phyloP scores from a whole-genome alignment of 2,888 invertebrate genomes.

The Aspidiotus destructor region DNA sequence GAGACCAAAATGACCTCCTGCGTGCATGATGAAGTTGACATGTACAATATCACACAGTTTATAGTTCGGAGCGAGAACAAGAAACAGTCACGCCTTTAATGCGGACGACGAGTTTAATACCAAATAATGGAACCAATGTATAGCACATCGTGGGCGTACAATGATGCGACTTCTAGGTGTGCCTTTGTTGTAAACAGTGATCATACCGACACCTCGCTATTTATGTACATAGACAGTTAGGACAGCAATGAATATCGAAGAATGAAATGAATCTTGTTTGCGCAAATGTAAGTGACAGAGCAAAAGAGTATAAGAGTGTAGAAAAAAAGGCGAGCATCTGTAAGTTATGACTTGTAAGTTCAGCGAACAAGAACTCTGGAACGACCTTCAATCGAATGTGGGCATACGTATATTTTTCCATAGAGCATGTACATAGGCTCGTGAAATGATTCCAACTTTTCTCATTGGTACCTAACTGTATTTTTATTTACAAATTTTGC shows the following conservation, averaged over 20 bases:
- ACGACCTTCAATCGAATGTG: too few species aligned
- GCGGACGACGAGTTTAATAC: constrained; percentile 28
- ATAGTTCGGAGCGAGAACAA: background rate
- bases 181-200: constrained; percentile 28
- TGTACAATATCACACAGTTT: constrained; percentile 4
- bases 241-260: constrained; percentile 3
- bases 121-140: constrained; percentile 21
- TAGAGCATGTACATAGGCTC: too few species aligned
- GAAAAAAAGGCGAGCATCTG: too few species aligned
- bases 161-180: constrained; percentile 28
- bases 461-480: too few species aligned
- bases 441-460: too few species aligned
- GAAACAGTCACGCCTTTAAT: constrained; percentile 26
- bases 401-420: too few species aligned
- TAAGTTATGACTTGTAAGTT: too few species aligned
- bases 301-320: too few species aligned
- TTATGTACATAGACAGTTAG: constrained; percentile 3
- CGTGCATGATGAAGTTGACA: constrained; percentile 30
- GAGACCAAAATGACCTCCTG: constrained; percentile 6
- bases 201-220: constrained; percentile 27
- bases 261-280: background rate
- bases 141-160: constrained; percentile 24
- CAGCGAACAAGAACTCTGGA: too few species aligned
- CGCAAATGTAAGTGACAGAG: too few species aligned
- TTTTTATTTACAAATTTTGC: too few species aligned